Conservation (phyloP, 1,140 invertebrate species). For the Brachionus koreanus region DNA sequence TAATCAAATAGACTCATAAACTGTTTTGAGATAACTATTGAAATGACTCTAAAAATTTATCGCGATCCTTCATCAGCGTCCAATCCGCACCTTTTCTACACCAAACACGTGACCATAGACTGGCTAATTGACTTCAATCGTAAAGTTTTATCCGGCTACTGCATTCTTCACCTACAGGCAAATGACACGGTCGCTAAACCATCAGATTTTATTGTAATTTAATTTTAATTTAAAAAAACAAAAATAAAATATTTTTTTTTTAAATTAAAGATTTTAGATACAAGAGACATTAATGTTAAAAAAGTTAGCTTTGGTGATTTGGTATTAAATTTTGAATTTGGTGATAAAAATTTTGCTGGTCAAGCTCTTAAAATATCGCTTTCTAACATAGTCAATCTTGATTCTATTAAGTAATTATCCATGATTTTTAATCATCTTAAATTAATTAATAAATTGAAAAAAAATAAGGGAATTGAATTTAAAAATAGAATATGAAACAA, state of each 20-base stretch:
- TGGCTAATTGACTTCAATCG: constrained; percentile 21
- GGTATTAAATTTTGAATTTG: constrained; percentile 32
- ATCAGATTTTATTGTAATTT: constrained; percentile 24
- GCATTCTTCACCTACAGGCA: neutral
- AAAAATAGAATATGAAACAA: constrained; percentile 54
- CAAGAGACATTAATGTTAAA: constrained; percentile 21
- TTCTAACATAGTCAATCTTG: neutral
- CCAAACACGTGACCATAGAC: neutral
- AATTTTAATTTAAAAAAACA: neutral
- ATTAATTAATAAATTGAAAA: neutral
- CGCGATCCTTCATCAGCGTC: constrained; percentile 4
- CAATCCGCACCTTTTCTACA: constrained; percentile 22
- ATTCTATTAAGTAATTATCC: constrained; percentile 3
- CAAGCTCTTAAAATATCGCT: constrained; percentile 19
- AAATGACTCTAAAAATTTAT: constrained; percentile 24
- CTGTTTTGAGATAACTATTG: neutral
- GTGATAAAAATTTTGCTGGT: neutral
- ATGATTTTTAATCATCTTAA: neutral
- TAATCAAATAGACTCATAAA: neutral
- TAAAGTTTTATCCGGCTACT: neutral
- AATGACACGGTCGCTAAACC: neutral
- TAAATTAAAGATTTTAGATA: constrained; percentile 2
- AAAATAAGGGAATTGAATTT: constrained; percentile 21
- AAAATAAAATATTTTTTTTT: neutral
- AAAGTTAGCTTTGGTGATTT: neutral